Conservation (phyloP, 1,140 invertebrate species). For the Drosophila tsacasi region DNA sequence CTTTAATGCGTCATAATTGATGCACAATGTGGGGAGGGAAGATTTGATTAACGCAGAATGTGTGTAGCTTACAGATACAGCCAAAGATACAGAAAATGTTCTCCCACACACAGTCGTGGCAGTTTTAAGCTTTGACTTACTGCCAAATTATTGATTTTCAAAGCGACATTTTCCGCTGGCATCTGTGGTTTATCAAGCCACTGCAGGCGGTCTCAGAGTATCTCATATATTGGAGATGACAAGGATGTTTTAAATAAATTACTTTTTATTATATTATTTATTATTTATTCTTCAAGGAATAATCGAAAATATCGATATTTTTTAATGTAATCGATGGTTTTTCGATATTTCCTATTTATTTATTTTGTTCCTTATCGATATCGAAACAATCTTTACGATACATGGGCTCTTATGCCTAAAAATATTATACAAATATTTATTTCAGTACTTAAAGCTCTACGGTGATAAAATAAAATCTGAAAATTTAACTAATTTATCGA, state of each 20-base stretch:
- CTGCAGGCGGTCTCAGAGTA: slow-evolving; percentile 32
- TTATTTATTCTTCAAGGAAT: no score
- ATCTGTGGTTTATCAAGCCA: slow-evolving; percentile 14
- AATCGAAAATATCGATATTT: not conserved
- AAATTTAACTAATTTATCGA: not conserved
- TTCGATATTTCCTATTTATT: not conserved
- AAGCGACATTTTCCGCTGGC: slow-evolving; percentile 20
- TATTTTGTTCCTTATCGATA: not conserved
- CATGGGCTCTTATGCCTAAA: not conserved
- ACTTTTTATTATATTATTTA: not conserved
- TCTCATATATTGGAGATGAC: not conserved
- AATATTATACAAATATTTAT: not conserved
- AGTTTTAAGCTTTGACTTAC: slow-evolving; percentile 49
- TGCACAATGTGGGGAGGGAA: slow-evolving; percentile 63
- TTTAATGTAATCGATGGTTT: no score
- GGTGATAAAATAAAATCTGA: not conserved
- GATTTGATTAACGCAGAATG: slow-evolving; percentile 69
- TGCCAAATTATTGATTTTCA: slow-evolving; percentile 75
- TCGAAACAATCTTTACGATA: not conserved
- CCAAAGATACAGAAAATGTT: slow-evolving; percentile 14
- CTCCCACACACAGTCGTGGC: slow-evolving; percentile 7
- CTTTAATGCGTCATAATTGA: slow-evolving; percentile 81
- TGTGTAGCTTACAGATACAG: slow-evolving; percentile 29
- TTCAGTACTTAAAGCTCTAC: not conserved
- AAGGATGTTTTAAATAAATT: not conserved